Conservation (phyloP, 2,797 vertebrate genomes). For the Aeoliscus strigatus region DNA sequence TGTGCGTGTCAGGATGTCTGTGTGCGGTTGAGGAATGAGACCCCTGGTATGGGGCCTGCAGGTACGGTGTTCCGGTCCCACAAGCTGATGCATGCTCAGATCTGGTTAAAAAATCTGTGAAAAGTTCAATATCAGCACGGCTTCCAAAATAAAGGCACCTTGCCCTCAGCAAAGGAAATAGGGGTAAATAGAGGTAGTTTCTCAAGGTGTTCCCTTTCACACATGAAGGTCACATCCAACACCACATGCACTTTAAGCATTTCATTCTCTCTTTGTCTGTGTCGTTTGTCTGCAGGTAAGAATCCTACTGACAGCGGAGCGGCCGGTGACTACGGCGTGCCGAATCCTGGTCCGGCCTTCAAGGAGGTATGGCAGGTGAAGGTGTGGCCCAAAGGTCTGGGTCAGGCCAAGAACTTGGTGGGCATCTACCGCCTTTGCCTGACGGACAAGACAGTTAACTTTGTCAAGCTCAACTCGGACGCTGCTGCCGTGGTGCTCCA, state of each 20-base stretch:
- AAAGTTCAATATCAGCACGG: conserved; percentile 42
- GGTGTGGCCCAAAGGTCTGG: conserved; percentile 81
- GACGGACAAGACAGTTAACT: conserved; percentile 80
- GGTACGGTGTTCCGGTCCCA: conserved; percentile 32
- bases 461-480: conserved; percentile 81
- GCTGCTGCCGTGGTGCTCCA: conserved; percentile 78
- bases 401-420: conserved; percentile 78
- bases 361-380: conserved; percentile 87
- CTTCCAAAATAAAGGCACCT: conserved; percentile 31
- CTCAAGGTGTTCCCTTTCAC: conserved; percentile 21
- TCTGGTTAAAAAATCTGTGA: conserved; percentile 41
- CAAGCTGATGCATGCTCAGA: conserved; percentile 51
- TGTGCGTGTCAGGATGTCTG: conserved; percentile 12
- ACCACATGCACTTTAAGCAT: not conserved
- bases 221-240: conserved; percentile 45
- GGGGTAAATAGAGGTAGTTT: conserved; percentile 54
- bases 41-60: conserved; percentile 56
- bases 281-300: conserved; percentile 67
- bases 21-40: conserved; percentile 42
- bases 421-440: conserved; percentile 81
- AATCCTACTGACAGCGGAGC: conserved; percentile 44
- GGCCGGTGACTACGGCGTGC: conserved; percentile 67
- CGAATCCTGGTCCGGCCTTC: conserved; percentile 76
- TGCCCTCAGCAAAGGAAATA: conserved; percentile 20
- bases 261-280: conserved; percentile 21